A percentile compares a stretch with the other conserved stretches of the same genome.
These are phyloP conservation scores for Sylvia atricapilla DNA, from an alignment of 2,113 vertebrate genomes.

Conservation along the genomic window DNA sequence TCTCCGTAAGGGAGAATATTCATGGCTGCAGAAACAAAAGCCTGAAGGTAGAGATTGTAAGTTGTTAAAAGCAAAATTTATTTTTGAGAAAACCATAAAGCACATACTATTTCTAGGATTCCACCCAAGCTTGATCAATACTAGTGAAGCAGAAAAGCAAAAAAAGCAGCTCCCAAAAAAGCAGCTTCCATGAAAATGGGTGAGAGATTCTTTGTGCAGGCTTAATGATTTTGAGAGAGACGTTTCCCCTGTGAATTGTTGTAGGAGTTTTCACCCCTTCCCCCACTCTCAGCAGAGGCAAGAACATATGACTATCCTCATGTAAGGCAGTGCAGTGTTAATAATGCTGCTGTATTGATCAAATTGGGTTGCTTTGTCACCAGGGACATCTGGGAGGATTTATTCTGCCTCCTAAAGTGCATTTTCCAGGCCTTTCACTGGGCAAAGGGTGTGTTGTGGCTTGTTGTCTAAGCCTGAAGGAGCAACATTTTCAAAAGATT, in stretches of 20 bases:
- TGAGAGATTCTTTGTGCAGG: constrained; percentile 19
- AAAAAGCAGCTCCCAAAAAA: constrained; percentile 14
- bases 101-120: not conserved
- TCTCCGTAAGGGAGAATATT: not conserved
- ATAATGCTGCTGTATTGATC: constrained; percentile 72
- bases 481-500: not conserved
- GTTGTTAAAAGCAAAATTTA: not conserved
- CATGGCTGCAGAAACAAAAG: not conserved
- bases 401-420: constrained; percentile 27
- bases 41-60: not conserved
- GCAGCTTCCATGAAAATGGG: not conserved
- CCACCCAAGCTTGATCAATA: not conserved
- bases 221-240: constrained; percentile 47
- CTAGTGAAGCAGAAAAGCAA: not conserved
- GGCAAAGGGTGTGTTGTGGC: not conserved
- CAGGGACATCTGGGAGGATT: constrained; percentile 43
- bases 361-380: constrained; percentile 35
- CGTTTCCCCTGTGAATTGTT: constrained; percentile 24
- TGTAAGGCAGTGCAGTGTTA: constrained; percentile 58
- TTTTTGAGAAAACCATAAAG: not conserved
- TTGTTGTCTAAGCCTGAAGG: constrained; percentile 35
- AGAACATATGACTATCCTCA: constrained; percentile 27
- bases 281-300: constrained; percentile 20
- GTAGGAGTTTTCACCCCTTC: constrained; percentile 28
- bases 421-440: constrained; percentile 29